phyloP scores from a whole-genome alignment of 2,888 invertebrate genomes.

The Sinelater perroti region DNA sequence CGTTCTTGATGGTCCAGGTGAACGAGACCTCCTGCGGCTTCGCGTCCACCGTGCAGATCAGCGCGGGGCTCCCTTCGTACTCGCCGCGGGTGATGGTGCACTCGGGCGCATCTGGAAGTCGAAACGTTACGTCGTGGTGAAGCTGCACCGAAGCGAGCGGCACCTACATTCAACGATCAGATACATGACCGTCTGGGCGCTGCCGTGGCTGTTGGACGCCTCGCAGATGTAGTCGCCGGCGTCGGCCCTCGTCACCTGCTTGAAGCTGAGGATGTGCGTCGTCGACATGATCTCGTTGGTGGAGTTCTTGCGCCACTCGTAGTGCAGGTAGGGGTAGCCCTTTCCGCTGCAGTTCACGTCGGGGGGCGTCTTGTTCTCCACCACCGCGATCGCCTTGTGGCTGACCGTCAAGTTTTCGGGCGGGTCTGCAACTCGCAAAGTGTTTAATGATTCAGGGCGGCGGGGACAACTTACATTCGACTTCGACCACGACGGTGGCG shows the following conservation, averaged over 20 bases:
- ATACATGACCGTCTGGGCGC: constrained; percentile 69
- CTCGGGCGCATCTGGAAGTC: constrained; percentile 78
- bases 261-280: constrained; percentile 67
- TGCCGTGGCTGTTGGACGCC: constrained; percentile 82
- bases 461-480: constrained; percentile 84
- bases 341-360: constrained; percentile 68
- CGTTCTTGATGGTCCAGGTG: constrained; percentile 85
- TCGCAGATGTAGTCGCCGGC: constrained; percentile 83
- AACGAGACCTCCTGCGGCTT: constrained; percentile 83
- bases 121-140: background rate
- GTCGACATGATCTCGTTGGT: constrained; percentile 63
- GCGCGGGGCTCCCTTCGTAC: constrained; percentile 74
- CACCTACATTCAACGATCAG: constrained; percentile 88
- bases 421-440: constrained; percentile 65
- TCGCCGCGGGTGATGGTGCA: constrained; percentile 81
- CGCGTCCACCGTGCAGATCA: constrained; percentile 82
- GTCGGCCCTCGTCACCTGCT: constrained; percentile 72
- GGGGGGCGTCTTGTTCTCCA: constrained; percentile 66
- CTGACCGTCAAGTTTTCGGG: constrained; percentile 87
- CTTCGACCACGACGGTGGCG: constrained; percentile 84
- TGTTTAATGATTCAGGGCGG: constrained; percentile 2
- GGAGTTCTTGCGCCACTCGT: constrained; percentile 75
- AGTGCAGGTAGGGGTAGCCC: constrained; percentile 76
- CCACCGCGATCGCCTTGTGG: constrained; percentile 63
- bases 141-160: background rate